Percentiles rank a stretch among this genome's conserved stretches.
phyloP scores from a whole-genome alignment of 2,797 vertebrate genomes.

The Pseudomugil gertrudae region DNA sequence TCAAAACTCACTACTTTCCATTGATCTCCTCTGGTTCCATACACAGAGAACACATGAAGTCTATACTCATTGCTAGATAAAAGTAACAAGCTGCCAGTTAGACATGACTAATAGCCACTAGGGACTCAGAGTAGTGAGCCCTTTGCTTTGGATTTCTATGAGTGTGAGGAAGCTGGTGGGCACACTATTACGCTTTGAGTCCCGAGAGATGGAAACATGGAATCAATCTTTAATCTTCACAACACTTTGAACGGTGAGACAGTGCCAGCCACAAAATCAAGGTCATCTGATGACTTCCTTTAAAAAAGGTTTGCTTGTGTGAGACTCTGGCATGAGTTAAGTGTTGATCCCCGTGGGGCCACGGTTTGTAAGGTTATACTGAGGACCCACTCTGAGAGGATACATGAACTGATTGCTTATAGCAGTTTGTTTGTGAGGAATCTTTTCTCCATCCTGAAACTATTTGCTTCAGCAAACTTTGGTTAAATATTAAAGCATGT shows the following conservation, averaged over 20 bases:
- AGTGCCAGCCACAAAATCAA: conserved; percentile 29
- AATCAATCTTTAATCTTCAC: conserved; percentile 50
- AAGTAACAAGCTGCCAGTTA: conserved; percentile 38
- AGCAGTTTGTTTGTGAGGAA: conserved; percentile 10
- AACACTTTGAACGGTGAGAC: conserved; percentile 42
- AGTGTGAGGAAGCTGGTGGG: conserved; percentile 34
- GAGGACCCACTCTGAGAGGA: conserved; percentile 25
- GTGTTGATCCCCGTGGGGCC: conserved; percentile 19
- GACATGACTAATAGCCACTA: conserved; percentile 62
- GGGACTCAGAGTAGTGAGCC: conserved; percentile 39
- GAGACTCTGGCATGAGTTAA: conserved; percentile 35
- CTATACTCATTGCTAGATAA: conserved; percentile 33
- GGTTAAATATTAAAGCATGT: conserved; percentile 32
- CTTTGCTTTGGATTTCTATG: conserved; percentile 69
- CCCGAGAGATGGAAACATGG: conserved; percentile 40
- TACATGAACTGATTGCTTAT: conserved; percentile 20
- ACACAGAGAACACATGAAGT: conserved; percentile 38
- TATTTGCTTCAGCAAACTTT: conserved; percentile 16
- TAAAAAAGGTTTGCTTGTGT: conserved; percentile 39
- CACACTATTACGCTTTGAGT: conserved; percentile 26
- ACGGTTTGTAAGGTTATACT: conserved; percentile 35
- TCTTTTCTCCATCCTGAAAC: conserved; percentile 22
- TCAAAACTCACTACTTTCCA: not conserved
- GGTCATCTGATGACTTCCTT: conserved; percentile 50
- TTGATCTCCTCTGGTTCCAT: conserved; percentile 15